phyloP scores from a whole-genome alignment of 2,888 invertebrate species.

The Boloria euphrosyne region DNA sequence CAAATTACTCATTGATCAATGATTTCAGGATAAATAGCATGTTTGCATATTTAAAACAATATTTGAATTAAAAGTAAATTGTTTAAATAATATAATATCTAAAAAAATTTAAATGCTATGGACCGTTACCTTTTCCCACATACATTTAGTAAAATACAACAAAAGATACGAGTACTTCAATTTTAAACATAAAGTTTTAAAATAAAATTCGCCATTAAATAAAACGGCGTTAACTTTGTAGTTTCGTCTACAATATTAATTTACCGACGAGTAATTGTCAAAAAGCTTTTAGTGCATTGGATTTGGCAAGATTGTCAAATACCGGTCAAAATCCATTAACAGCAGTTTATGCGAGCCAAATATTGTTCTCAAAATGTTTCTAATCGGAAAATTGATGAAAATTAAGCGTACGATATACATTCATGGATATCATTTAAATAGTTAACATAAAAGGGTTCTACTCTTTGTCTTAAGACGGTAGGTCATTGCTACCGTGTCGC shows the following conservation, averaged over 20 bases:
- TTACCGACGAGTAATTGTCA: slow-evolving; percentile 64
- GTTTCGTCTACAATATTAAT: slow-evolving; percentile 49
- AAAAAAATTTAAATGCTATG: too few relatives aligned
- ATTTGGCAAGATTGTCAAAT: slow-evolving; percentile 59
- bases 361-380: slow-evolving; percentile 8
- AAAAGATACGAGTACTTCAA: not conserved
- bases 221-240: slow-evolving; percentile 37
- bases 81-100: too few relatives aligned
- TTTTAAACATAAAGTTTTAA: not conserved
- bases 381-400: slow-evolving; percentile 8
- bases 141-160: not conserved
- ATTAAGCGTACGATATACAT: not conserved
- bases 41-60: not conserved
- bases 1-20: slow-evolving; percentile 36
- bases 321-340: slow-evolving; percentile 68
- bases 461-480: slow-evolving; percentile 79
- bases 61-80: not conserved
- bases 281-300: slow-evolving; percentile 73
- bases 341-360: slow-evolving; percentile 46
- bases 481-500: slow-evolving; percentile 65
- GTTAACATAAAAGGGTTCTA: slow-evolving; percentile 61
- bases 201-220: slow-evolving; percentile 7
- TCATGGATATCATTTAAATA: not conserved
- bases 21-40: slow-evolving; percentile 13
- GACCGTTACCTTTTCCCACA: too few relatives aligned